Evolutionary conservation across 2,797 vertebrate species (phyloP).

Genomic region (Apogon talboti): DNA sequence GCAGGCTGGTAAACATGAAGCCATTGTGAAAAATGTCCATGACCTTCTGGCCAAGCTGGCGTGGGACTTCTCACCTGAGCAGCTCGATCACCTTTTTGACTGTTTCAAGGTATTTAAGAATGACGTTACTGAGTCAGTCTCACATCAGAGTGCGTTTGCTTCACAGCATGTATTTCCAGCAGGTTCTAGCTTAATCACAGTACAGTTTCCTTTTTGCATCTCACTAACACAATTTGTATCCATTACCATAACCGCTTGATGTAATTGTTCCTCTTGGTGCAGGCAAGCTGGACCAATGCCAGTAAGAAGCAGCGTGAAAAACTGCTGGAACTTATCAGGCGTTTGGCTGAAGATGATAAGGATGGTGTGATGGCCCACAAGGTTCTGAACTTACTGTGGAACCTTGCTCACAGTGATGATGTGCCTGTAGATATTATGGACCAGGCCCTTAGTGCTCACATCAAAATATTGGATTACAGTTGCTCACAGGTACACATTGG

Average conservation of each 20-base stretch:
- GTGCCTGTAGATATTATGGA: slow-evolving; percentile 99
- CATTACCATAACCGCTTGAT: not conserved
- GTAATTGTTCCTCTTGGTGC: slow-evolving; percentile 13
- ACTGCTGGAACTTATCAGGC: slow-evolving; percentile 94
- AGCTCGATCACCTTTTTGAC: slow-evolving; percentile 99
- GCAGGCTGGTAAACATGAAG: slow-evolving; percentile 98
- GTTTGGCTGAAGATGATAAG: slow-evolving; percentile 98
- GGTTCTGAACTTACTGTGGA: slow-evolving; percentile 98
- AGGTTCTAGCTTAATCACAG: not conserved
- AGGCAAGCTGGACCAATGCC: slow-evolving; percentile 99
- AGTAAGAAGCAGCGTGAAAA: slow-evolving; percentile 99
- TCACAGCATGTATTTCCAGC: not conserved
- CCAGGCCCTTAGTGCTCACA: slow-evolving; percentile 98
- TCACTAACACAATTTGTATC: not conserved
- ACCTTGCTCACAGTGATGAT: slow-evolving; percentile 98
- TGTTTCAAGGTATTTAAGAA: slow-evolving; percentile 93
- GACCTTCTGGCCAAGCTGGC: slow-evolving; percentile 98
- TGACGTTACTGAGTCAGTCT: not conserved
- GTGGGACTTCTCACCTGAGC: slow-evolving; percentile 99
- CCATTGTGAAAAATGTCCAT: slow-evolving; percentile 99
- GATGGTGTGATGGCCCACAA: slow-evolving; percentile 99
- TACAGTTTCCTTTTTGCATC: not conserved
- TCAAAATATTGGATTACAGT: slow-evolving; percentile 99
- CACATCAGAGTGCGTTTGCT: not conserved
- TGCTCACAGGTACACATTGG: slow-evolving; percentile 92